Percentiles rank a stretch among this genome's conserved stretches.
Evolutionary conservation across 53 echinoderm and acorn worm genomes (phyloP).

Genomic region (Holothuria scabra): DNA sequence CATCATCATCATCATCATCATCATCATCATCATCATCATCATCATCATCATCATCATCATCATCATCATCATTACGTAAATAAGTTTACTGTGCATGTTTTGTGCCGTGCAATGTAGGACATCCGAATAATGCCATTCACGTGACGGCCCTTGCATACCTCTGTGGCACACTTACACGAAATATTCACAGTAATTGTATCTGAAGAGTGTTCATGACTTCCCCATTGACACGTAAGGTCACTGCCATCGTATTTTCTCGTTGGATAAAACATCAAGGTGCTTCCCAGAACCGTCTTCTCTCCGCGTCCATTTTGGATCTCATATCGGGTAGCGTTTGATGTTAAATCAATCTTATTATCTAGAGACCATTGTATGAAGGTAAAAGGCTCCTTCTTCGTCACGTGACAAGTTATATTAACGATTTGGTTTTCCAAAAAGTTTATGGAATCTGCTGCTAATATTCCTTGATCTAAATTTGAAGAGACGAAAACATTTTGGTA

Average conservation of each 20-base stretch:
- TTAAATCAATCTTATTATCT: not conserved
- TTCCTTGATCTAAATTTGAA: not conserved
- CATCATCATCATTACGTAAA: no score
- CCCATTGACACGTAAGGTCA: conserved; percentile 8
- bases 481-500: not conserved
- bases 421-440: not conserved
- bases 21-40: no score
- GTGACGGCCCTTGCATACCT: no score
- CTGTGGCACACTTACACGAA: not conserved
- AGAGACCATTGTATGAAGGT: not conserved
- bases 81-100: no score
- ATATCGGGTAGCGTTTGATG: conserved; percentile 25
- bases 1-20: no score
- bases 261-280: not conserved
- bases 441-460: not conserved
- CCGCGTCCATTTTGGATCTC: not conserved
- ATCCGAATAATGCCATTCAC: no score
- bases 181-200: not conserved
- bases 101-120: no score
- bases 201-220: not conserved
- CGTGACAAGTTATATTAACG: not conserved
- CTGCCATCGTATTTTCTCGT: not conserved
- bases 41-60: no score
- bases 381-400: not conserved
- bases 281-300: not conserved